phyloP scores from a whole-genome alignment of 2,888 invertebrate genomes.

The Monoplex corrugatus region DNA sequence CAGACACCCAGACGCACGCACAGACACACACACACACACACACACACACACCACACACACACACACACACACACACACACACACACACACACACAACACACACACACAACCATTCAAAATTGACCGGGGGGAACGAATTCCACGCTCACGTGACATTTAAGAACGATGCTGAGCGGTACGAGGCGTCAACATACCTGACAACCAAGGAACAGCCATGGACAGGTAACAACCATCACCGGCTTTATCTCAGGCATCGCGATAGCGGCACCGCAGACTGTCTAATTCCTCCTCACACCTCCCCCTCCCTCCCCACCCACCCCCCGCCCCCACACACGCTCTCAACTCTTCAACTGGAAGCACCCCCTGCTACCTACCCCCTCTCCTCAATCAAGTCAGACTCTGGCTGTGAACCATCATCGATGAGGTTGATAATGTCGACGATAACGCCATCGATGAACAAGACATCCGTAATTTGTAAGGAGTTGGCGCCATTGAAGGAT shows the following conservation, averaged over 20 bases:
- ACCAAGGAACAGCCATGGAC: neutral
- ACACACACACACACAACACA: too few species aligned
- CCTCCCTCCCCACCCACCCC: neutral
- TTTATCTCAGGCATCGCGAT: neutral
- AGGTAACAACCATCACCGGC: neutral
- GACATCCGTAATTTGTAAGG: neutral
- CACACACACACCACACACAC: too few species aligned
- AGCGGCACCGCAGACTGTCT: too few species aligned
- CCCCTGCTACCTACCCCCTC: too few species aligned
- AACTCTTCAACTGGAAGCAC: too few species aligned
- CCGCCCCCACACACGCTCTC: too few species aligned
- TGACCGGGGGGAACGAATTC: too few species aligned
- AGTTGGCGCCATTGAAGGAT: neutral
- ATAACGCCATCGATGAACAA: neutral
- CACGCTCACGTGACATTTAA: neutral
- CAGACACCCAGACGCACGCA: too few species aligned
- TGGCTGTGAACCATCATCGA: neutral
- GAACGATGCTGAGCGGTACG: neutral
- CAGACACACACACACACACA: too few species aligned
- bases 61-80: too few species aligned
- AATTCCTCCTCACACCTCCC: too few species aligned
- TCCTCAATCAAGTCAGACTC: neutral
- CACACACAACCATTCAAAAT: too few species aligned
- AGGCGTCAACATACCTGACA: neutral
- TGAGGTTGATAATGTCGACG: neutral